A percentile compares a stretch with the other conserved stretches of the same genome.
These are phyloP conservation scores for Ectropis crepuscularia DNA, from an alignment of 2,888 invertebrate species.

Conservation along the genomic window DNA sequence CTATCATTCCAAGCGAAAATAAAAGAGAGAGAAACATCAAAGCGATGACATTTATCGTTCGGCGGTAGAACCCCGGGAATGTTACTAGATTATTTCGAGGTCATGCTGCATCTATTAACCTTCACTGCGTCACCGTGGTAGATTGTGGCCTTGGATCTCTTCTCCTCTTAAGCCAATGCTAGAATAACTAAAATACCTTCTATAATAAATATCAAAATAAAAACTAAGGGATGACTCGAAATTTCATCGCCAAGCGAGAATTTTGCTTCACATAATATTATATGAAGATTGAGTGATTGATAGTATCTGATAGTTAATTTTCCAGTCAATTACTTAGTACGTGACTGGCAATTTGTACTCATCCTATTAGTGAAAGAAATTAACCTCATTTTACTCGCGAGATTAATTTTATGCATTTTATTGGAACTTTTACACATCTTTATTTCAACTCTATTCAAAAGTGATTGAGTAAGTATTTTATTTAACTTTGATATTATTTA, in stretches of 20 bases:
- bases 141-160: too few relatives aligned
- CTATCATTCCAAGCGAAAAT: too few relatives aligned
- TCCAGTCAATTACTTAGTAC: constrained; percentile 68
- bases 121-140: too few relatives aligned
- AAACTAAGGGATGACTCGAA: constrained; percentile 9
- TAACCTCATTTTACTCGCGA: constrained; percentile 28
- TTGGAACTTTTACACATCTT: constrained; percentile 1
- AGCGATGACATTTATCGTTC: too few relatives aligned
- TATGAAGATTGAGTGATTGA: constrained; percentile 57
- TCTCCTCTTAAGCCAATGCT: too few relatives aligned
- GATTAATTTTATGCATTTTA: constrained; percentile 19
- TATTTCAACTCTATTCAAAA: neutral
- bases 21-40: too few relatives aligned
- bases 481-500: too few relatives aligned
- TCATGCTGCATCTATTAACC: too few relatives aligned
- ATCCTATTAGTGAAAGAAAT: constrained; percentile 46
- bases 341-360: constrained; percentile 57
- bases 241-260: constrained; percentile 16
- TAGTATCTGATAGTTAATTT: constrained; percentile 65
- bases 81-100: too few relatives aligned
- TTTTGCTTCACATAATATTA: constrained; percentile 18
- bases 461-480: too few relatives aligned
- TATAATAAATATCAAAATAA: neutral
- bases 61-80: too few relatives aligned
- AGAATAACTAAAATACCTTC: too few relatives aligned